Evolutionary conservation across 2,888 invertebrate species (phyloP).

Genomic region (Electrophaes corylata): DNA sequence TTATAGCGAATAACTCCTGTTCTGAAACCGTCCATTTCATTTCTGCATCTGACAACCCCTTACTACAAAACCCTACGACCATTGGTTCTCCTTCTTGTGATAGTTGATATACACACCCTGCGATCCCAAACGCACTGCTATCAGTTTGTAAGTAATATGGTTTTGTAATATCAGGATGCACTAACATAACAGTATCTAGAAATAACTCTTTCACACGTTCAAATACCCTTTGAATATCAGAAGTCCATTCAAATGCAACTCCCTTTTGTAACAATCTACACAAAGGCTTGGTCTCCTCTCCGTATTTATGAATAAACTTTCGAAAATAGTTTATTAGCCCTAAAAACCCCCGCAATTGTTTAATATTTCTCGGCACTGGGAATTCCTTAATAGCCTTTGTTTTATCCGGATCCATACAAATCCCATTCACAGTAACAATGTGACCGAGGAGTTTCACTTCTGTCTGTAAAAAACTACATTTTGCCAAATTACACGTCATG

Average conservation of each 20-base stretch:
- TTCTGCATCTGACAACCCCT: conserved; percentile 15
- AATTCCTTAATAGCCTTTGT: conserved; percentile 26
- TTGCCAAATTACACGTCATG: conserved; percentile 20
- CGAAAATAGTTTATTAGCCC: conserved; percentile 42
- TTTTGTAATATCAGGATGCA: conserved; percentile 26
- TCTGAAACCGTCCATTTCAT: conserved; percentile 42
- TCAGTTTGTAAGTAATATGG: conserved; percentile 41
- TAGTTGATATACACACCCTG: conserved; percentile 37
- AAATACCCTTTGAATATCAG: conserved; percentile 35
- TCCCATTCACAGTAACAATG: conserved; percentile 32
- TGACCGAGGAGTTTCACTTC: conserved; percentile 35
- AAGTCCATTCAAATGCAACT: background rate
- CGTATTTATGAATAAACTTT: conserved; percentile 37
- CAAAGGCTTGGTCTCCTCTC: conserved; percentile 24
- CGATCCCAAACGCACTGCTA: conserved; percentile 27
- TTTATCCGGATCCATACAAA: conserved; percentile 13
- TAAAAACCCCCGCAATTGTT: conserved; percentile 40
- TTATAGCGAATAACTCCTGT: conserved; percentile 40
- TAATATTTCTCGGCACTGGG: conserved; percentile 36
- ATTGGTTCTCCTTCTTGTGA: conserved; percentile 22
- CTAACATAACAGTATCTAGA: conserved; percentile 11
- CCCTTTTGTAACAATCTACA: conserved; percentile 38
- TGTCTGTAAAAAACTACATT: conserved; percentile 21
- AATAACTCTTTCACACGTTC: conserved; percentile 34
- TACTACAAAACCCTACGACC: conserved; percentile 38